Percentiles rank a stretch among this genome's conserved stretches.
phyloP scores from a whole-genome alignment of 2,113 vertebrate species.

The Martes martes region DNA sequence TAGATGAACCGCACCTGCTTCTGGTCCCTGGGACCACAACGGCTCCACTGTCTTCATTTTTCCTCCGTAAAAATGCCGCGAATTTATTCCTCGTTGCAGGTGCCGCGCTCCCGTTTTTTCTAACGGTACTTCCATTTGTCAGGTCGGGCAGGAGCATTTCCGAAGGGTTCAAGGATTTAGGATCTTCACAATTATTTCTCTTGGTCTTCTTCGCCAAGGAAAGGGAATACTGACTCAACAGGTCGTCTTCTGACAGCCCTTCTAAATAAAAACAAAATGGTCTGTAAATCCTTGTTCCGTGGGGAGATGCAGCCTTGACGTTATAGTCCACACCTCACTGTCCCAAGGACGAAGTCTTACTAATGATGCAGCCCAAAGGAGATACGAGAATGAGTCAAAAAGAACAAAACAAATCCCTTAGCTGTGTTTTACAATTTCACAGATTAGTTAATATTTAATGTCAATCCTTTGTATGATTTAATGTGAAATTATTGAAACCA shows the following conservation, averaged over 20 bases:
- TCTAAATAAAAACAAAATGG: slow-evolving; percentile 73
- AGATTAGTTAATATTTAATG: background rate
- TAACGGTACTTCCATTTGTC: background rate
- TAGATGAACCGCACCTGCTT: slow-evolving; percentile 88
- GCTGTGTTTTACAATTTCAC: background rate
- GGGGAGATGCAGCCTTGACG: background rate
- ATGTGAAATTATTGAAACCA: background rate
- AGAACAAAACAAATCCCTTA: background rate
- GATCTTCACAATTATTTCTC: slow-evolving; percentile 50
- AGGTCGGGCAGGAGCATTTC: slow-evolving; percentile 37
- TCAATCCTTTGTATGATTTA: background rate
- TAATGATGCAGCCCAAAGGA: background rate
- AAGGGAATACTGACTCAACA: slow-evolving; percentile 90
- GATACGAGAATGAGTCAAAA: background rate
- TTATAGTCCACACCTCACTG: background rate
- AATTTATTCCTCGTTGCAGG: slow-evolving; percentile 87
- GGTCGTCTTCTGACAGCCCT: slow-evolving; percentile 86
- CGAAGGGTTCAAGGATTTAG: background rate
- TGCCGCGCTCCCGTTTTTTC: slow-evolving; percentile 45
- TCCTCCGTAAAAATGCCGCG: slow-evolving; percentile 88
- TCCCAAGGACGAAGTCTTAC: background rate
- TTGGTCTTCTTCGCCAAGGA: slow-evolving; percentile 85
- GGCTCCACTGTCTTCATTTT: slow-evolving; percentile 82
- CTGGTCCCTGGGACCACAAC: slow-evolving; percentile 82
- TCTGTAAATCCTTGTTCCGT: background rate